Conservation (phyloP, 2,113 vertebrate species). For the Emberiza fucata region DNA sequence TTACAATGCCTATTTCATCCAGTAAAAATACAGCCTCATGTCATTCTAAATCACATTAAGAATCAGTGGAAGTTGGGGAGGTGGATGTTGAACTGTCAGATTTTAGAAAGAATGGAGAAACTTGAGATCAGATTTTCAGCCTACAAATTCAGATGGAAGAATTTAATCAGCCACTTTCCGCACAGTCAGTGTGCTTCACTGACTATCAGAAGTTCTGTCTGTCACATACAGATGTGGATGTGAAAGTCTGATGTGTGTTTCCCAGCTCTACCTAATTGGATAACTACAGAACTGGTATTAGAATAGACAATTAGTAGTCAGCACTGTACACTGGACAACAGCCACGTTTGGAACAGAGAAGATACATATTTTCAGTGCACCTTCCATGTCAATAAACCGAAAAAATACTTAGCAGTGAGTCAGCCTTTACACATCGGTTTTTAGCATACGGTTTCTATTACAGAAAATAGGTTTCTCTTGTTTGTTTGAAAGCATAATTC, state of each 20-base stretch:
- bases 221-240: constrained; percentile 56
- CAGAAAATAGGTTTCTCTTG: background rate
- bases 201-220: constrained; percentile 70
- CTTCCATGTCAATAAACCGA: background rate
- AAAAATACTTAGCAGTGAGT: background rate
- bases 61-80: constrained; percentile 56
- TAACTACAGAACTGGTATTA: constrained; percentile 45
- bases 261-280: constrained; percentile 58
- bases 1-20: constrained; percentile 38
- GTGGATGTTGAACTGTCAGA: constrained; percentile 67
- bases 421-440: background rate
- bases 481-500: background rate
- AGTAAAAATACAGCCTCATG: constrained; percentile 57
- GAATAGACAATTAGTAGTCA: constrained; percentile 26
- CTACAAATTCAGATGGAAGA: constrained; percentile 68
- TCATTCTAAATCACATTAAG: constrained; percentile 66
- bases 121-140: constrained; percentile 66
- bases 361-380: background rate
- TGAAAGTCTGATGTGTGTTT: constrained; percentile 59
- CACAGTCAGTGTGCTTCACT: constrained; percentile 52
- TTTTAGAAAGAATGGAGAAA: constrained; percentile 66
- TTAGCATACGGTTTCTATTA: background rate
- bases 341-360: background rate
- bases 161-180: constrained; percentile 70
- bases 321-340: constrained; percentile 31